Conservation (phyloP, 2,797 vertebrate species). For the Melanotaenia boesemani region DNA sequence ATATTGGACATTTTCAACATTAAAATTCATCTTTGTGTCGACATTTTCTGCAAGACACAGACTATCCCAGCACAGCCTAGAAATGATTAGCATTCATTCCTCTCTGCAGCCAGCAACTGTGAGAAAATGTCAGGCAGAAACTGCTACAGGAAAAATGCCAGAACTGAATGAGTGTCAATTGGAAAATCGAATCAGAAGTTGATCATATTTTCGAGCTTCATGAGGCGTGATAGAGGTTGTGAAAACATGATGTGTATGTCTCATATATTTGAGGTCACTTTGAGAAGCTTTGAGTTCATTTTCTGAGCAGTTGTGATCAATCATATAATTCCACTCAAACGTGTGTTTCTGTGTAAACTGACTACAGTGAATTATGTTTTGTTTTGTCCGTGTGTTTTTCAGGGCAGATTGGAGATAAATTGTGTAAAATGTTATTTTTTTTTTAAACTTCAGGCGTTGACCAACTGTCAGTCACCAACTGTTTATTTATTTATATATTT, state of each 20-base stretch:
- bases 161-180: slow-evolving; percentile 36
- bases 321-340: background rate
- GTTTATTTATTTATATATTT: too few species aligned
- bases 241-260: background rate
- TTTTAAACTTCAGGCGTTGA: too few species aligned
- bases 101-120: slow-evolving; percentile 17
- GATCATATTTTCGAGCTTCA: slow-evolving; percentile 51
- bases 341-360: too few species aligned
- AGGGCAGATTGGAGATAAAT: too few species aligned
- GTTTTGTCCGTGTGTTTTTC: too few species aligned
- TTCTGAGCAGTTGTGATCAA: slow-evolving; percentile 1
- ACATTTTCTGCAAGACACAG: slow-evolving; percentile 9
- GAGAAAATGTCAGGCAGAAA: slow-evolving; percentile 66
- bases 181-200: slow-evolving; percentile 55
- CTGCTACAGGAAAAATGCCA: slow-evolving; percentile 54
- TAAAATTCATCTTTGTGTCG: slow-evolving; percentile 12
- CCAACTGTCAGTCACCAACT: too few species aligned
- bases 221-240: slow-evolving; percentile 21
- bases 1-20: slow-evolving; percentile 10
- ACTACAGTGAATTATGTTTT: too few species aligned
- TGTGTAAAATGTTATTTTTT: too few species aligned
- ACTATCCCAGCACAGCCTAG: background rate
- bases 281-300: slow-evolving; percentile 6
- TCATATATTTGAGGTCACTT: slow-evolving; percentile 17
- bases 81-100: slow-evolving; percentile 52